phyloP scores from a whole-genome alignment of 1,140 invertebrate genomes.

The Drosophila seguyi region DNA sequence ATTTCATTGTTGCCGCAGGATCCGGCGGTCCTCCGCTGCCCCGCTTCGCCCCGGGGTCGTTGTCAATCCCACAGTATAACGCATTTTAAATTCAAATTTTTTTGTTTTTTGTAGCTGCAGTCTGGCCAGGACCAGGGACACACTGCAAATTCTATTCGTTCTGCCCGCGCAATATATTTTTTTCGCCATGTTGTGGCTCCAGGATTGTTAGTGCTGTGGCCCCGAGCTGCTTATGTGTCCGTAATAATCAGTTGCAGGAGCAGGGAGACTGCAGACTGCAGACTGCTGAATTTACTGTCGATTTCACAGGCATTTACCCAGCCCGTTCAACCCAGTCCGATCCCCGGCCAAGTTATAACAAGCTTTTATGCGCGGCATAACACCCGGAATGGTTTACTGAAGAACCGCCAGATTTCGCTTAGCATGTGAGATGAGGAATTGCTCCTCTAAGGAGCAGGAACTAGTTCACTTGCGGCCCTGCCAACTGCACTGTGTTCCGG shows the following conservation, averaged over 20 bases:
- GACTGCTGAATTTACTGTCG: conserved; percentile 69
- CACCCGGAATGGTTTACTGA: conserved; percentile 34
- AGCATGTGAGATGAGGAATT: conserved; percentile 35
- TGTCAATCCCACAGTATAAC: conserved; percentile 60
- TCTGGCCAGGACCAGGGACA: conserved; percentile 49
- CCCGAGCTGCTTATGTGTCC: conserved; percentile 44
- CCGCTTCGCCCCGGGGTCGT: conserved; percentile 7
- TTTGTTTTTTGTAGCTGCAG: conserved; percentile 69
- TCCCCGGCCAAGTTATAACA: conserved; percentile 28
- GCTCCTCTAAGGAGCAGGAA: conserved; percentile 16
- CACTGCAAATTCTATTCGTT: conserved; percentile 62
- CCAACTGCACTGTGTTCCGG: conserved; percentile 24
- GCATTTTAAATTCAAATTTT: conserved; percentile 83
- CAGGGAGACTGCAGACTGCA: conserved; percentile 11
- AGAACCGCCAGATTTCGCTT: conserved; percentile 36
- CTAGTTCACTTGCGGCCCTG: conserved; percentile 15
- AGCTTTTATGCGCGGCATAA: conserved; percentile 47
- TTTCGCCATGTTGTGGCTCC: conserved; percentile 25
- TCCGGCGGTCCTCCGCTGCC: conserved; percentile 52
- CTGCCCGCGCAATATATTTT: conserved; percentile 25
- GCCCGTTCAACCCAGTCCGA: conserved; percentile 7
- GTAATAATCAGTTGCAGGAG: conserved; percentile 75
- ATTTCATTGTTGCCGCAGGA: conserved; percentile 82
- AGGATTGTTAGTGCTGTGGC: conserved; percentile 26
- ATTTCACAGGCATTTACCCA: conserved; percentile 75